Base-by-base conservation (phyloP, 1,140 invertebrate species). In the Bombus vancouverensis region DNA sequence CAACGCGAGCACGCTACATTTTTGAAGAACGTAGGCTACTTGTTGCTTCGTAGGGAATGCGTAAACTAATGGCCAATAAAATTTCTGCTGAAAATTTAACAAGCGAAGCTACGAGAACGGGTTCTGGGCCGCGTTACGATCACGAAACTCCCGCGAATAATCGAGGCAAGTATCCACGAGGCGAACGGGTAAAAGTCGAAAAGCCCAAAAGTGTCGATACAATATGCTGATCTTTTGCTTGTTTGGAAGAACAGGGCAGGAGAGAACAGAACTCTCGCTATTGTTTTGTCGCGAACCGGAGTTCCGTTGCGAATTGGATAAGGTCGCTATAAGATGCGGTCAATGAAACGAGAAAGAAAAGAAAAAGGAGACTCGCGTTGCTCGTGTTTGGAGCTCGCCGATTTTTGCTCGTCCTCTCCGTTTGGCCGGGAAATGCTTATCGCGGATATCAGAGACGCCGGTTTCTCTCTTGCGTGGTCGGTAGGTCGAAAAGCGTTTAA, bases 1-100 rank as follows among this genome's bases (percentile, higher is more conserved):
- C 3, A 70, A 66, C 32, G 4, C 13, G 6, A n/a, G 34, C 32
- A 32, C 47, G 47, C 12, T 18, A 25, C 77, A 34, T 47, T 70
- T 84, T 79, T 62, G 25, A 28, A 47, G 66, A 72, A 84, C 66
- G 53, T 71, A 78, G 5, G 34, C 82, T 78, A 79, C 82, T 84
- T 84, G 76, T 84, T 79, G 75, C 82, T 25, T 37, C 65, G 53
- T 62, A 39, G 10, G 25, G 37, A 28, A 12, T 18, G 32, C 66
- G 66, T 34, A 8, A 10, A n/a, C 3, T 12, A 28, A 28, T 8
- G 25, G 15, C 37, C 75, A 22, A 47, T 15, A 28, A 79, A 68
- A 44, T 47, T 37, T 39, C 13, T 5, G 42, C 9, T 68, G 37
- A 39, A 53, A 77, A 76, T 42, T 68, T 83, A 75, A 83, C 72